Evolutionary conservation across 2,888 invertebrate species (phyloP).

Genomic region (Phengaris alcon): DNA sequence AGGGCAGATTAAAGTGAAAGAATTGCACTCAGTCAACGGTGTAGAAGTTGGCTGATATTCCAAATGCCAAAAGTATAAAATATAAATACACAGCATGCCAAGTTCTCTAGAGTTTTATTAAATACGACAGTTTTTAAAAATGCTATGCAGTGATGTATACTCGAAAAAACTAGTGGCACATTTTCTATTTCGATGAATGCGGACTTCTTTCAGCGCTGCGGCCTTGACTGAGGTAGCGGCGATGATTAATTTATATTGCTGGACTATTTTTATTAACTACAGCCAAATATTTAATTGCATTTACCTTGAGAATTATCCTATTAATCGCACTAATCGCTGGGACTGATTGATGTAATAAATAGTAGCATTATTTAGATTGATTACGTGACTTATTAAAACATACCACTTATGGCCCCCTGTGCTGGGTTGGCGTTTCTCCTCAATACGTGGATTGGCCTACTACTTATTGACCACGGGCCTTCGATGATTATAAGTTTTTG

Average conservation of each 20-base stretch:
- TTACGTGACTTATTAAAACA: not conserved
- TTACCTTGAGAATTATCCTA: conserved; percentile 8
- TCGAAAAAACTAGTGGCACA: conserved; percentile 30
- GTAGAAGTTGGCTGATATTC: too few relatives aligned
- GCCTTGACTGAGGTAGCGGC: conserved; percentile 45
- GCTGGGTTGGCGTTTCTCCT: too few relatives aligned
- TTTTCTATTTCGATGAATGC: conserved; percentile 39
- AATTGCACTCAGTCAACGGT: too few relatives aligned
- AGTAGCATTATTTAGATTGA: not conserved
- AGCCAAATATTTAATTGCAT: conserved; percentile 6
- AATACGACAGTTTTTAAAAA: too few relatives aligned
- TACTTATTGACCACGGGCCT: too few relatives aligned
- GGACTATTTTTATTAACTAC: conserved; percentile 34
- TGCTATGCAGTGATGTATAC: not conserved
- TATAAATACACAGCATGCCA: too few relatives aligned
- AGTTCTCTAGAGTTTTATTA: too few relatives aligned
- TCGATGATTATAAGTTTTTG: too few relatives aligned
- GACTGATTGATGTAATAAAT: not conserved
- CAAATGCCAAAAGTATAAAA: too few relatives aligned
- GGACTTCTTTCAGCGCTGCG: conserved; percentile 38
- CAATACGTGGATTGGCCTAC: too few relatives aligned
- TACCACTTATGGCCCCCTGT: not conserved
- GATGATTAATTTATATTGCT: conserved; percentile 39
- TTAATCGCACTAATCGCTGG: not conserved
- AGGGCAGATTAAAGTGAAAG: too few relatives aligned